Conservation (phyloP, 92 coral and sea anemone species). For the Heliopora coerulea region DNA sequence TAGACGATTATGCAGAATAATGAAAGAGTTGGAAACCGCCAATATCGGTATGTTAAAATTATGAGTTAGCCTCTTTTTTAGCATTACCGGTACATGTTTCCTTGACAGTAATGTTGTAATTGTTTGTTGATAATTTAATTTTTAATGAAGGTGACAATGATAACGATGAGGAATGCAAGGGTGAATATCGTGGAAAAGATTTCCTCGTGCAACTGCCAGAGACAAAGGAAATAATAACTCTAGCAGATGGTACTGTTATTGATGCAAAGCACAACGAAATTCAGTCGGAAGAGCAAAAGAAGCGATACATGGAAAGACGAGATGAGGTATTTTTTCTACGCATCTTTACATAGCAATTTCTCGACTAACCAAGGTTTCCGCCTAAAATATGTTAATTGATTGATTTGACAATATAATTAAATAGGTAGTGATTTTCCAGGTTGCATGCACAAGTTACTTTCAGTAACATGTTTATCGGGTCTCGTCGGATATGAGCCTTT, state of each 20-base stretch:
- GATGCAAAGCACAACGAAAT: conserved; percentile 79
- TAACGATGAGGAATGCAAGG: not conserved
- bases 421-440: too few relatives aligned
- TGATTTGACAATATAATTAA: too few relatives aligned
- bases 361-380: too few relatives aligned
- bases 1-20: conserved; percentile 62
- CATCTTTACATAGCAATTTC: not conserved
- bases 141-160: conserved; percentile 8
- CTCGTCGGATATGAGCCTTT: too few relatives aligned
- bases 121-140: not conserved
- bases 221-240: conserved; percentile 72
- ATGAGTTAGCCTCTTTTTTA: too few relatives aligned
- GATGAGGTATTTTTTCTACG: conserved; percentile 59
- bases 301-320: conserved; percentile 56
- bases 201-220: conserved; percentile 39
- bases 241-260: conserved; percentile 97
- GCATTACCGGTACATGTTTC: too few relatives aligned
- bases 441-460: too few relatives aligned
- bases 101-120: not conserved
- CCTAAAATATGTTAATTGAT: too few relatives aligned
- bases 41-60: conserved; percentile 1
- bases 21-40: conserved; percentile 49
- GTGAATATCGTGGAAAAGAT: not conserved
- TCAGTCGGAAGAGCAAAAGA: conserved; percentile 71
- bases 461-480: too few relatives aligned